Percentiles rank a stretch among this genome's conserved stretches.
phyloP scores from a whole-genome alignment of 2,797 vertebrate species.

The Sandelia bainsii region DNA sequence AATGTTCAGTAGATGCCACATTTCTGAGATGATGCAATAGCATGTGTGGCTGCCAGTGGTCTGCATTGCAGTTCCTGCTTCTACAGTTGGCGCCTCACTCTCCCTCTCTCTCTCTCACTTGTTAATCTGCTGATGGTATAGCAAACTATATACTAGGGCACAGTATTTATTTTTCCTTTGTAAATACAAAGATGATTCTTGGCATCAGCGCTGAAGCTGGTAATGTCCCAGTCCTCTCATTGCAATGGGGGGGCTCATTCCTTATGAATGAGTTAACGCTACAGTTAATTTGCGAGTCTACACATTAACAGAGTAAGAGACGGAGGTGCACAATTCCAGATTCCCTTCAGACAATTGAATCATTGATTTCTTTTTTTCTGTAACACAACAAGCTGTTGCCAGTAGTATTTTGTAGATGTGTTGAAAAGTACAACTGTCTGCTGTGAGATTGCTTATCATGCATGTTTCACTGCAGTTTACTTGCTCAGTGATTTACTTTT shows the following conservation, averaged over 20 bases:
- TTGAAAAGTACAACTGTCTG: neutral
- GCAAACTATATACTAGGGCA: conserved; percentile 7
- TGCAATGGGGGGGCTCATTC: conserved; percentile 22
- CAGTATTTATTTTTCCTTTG: conserved; percentile 24
- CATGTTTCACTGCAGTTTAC: conserved; percentile 18
- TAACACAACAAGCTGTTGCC: no score
- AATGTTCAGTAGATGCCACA: conserved; percentile 37
- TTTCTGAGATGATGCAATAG: conserved; percentile 63
- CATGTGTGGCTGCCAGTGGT: conserved; percentile 54
- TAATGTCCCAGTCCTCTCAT: neutral
- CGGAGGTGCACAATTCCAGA: neutral
- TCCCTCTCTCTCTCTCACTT: conserved; percentile 13
- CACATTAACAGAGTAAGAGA: conserved; percentile 1
- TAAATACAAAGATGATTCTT: conserved; percentile 6
- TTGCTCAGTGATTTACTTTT: neutral
- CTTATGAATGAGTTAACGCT: conserved; percentile 53
- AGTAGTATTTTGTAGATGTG: neutral
- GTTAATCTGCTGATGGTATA: conserved; percentile 59
- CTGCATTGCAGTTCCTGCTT: conserved; percentile 80
- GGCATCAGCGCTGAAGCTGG: neutral
- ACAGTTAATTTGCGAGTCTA: conserved; percentile 17
- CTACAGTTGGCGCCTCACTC: conserved; percentile 58
- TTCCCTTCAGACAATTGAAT: neutral
- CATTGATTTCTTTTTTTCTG: neutral
- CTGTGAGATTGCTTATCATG: neutral